A percentile compares a stretch with the other conserved stretches of the same genome.
phyloP scores from a whole-genome alignment of 2,113 vertebrate genomes.

The Jacana jacana region DNA sequence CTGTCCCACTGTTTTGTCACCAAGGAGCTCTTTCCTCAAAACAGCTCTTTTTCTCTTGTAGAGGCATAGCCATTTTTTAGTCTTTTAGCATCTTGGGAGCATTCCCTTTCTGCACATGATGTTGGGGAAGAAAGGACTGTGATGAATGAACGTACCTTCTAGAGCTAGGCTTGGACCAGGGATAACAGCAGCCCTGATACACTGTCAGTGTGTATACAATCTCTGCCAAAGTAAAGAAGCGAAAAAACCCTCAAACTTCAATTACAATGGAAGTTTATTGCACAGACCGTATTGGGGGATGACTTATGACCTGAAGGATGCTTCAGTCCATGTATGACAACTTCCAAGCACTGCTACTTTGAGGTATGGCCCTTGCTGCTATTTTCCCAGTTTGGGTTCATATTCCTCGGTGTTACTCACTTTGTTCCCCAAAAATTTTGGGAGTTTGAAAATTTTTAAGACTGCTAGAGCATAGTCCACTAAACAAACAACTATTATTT shows the following conservation, averaged over 20 bases:
- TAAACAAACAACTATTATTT: not conserved
- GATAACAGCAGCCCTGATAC: not conserved
- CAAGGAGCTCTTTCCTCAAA: not conserved
- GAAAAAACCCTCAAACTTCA: not conserved
- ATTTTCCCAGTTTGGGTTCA: not conserved
- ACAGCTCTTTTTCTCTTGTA: not conserved
- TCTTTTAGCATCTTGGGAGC: not conserved
- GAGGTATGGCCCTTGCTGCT: not conserved
- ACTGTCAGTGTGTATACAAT: not conserved
- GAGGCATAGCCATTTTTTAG: not conserved
- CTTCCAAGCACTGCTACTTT: not conserved
- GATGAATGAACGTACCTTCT: not conserved
- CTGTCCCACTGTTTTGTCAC: not conserved
- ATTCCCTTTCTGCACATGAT: not conserved
- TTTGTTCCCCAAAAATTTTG: not conserved
- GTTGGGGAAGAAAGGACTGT: not conserved
- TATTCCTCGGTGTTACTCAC: not conserved
- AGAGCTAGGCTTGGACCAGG: not conserved
- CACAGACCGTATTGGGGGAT: not conserved
- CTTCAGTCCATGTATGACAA: not conserved
- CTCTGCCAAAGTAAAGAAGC: not conserved
- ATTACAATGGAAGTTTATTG: not conserved
- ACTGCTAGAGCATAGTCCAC: not conserved
- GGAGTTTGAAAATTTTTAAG: not conserved
- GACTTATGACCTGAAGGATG: not conserved